These are phyloP conservation scores for Lamellibrachia luymesi DNA, from an alignment of 1,140 invertebrate species.

Conservation along the genomic window DNA sequence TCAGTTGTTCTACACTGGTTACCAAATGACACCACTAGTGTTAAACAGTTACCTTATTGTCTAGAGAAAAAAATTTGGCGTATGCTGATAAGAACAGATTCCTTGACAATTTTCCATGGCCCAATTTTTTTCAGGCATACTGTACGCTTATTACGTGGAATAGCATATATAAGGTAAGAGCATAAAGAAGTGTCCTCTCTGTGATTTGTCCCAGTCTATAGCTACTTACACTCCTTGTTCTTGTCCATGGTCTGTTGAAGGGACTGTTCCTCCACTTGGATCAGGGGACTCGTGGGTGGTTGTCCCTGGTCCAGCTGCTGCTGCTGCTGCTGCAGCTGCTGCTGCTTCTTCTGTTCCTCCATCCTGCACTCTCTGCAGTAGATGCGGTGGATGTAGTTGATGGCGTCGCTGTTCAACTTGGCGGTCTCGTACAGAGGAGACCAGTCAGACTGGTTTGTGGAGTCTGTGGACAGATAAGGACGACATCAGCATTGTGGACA, in stretches of 20 bases:
- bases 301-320: not conserved
- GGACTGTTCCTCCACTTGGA: slow-evolving; percentile 89
- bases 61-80: too few relatives aligned
- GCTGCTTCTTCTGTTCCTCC: slow-evolving; percentile 45
- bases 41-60: too few relatives aligned
- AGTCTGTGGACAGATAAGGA: not conserved
- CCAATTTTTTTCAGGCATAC: too few relatives aligned
- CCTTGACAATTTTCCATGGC: too few relatives aligned
- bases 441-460: not conserved
- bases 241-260: slow-evolving; percentile 89
- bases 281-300: slow-evolving; percentile 48
- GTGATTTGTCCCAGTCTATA: too few relatives aligned
- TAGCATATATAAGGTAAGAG: too few relatives aligned
- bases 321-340: slow-evolving; percentile 26
- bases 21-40: too few relatives aligned
- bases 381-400: slow-evolving; percentile 54
- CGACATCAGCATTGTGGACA: not conserved
- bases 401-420: slow-evolving; percentile 47
- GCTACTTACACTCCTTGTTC: slow-evolving; percentile 93
- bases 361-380: slow-evolving; percentile 66
- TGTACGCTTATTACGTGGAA: too few relatives aligned
- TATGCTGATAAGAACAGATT: too few relatives aligned
- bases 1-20: too few relatives aligned
- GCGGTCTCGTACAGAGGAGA: slow-evolving; percentile 15
- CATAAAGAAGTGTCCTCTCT: too few relatives aligned